Percentiles rank a stretch among this genome's conserved stretches.
Evolutionary conservation across 2,888 invertebrate species (phyloP).

Genomic region (Plusia festucae): DNA sequence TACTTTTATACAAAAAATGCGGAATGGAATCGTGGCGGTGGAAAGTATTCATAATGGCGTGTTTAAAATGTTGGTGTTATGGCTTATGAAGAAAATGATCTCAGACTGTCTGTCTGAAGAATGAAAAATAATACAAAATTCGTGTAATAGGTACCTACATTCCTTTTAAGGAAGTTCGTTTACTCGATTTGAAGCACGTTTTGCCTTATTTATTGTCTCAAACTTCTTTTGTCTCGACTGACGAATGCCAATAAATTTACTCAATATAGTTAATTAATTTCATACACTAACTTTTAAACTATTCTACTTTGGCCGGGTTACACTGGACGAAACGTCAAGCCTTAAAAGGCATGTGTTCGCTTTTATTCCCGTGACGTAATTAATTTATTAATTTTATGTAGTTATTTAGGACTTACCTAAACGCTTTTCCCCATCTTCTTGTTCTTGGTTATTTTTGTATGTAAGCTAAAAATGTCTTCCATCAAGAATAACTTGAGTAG

Average conservation of each 20-base stretch:
- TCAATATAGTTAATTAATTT: no score
- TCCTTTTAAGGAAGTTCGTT: neutral
- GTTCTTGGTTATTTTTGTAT: no score
- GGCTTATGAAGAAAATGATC: neutral
- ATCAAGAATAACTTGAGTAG: neutral
- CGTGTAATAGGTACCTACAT: neutral
- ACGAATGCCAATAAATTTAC: no score
- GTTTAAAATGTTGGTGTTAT: neutral
- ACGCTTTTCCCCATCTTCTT: no score
- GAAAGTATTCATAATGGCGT: neutral
- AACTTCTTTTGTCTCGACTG: no score
- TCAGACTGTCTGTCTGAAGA: neutral
- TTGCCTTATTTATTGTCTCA: no score
- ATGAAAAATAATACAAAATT: neutral
- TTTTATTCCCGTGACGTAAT: neutral
- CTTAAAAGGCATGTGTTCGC: no score
- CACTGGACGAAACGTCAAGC: no score
- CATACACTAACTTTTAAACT: no score
- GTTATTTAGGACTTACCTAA: no score
- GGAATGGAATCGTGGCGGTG: slow-evolving; percentile 17
- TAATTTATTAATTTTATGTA: neutral
- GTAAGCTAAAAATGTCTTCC: neutral
- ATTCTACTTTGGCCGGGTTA: no score
- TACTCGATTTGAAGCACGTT: neutral
- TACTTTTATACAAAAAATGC: slow-evolving; percentile 49